Evolutionary conservation across 1,140 invertebrate genomes (phyloP), one percentile per base, ranked within the genome.

Genomic region (Conopomorpha cramerella): DNA sequence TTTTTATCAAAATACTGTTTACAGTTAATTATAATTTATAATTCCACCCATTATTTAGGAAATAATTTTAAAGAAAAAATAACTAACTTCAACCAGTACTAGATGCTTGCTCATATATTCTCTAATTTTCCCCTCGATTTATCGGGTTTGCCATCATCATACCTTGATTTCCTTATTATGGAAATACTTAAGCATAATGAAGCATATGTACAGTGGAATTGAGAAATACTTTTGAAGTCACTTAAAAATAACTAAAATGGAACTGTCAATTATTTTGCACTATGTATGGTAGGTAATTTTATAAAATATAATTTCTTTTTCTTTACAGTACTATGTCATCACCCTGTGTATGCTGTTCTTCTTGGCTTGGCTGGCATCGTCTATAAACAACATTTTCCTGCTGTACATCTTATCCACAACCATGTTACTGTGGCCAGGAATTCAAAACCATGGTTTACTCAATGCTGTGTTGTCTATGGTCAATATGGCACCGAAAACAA

Each of bases 311-410:
- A 36, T 30, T 42, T 41, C 51, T 49, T 59, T 57, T 54, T 63
- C 51, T 45, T 78, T 85, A 64, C 80, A 94, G 91, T 93, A 90
- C 60, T 91, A 90, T 49, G 65, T 85, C 29, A 77, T 84, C 28
- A 82, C 89, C 3, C 84, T 89, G 44, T 49, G 81, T 23, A 72
- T 77, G 28, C 68, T 94, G 27, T 49, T 84, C 27, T 46, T 83
- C n/a, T 58, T 90, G 36, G 87, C 89, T 17, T 95, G 89, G 88
- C 76, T 94, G 58, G 90, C 92, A 18, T 87, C 86, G 39, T 74
- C 84, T 2, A 77, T 93, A 29, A 88, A 93, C 61, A 95, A 94
- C 66, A 66, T 92, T 23, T 82, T 94, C 39, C 71, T 95, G 8
- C 82, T 89, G 29, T 95, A 93, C 56, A 55, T 92, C 17, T 59